A percentile compares a stretch with the other conserved stretches of the same genome.
Conservation (phyloP, 2,888 invertebrate species). For the Chrysodeixis includens region DNA sequence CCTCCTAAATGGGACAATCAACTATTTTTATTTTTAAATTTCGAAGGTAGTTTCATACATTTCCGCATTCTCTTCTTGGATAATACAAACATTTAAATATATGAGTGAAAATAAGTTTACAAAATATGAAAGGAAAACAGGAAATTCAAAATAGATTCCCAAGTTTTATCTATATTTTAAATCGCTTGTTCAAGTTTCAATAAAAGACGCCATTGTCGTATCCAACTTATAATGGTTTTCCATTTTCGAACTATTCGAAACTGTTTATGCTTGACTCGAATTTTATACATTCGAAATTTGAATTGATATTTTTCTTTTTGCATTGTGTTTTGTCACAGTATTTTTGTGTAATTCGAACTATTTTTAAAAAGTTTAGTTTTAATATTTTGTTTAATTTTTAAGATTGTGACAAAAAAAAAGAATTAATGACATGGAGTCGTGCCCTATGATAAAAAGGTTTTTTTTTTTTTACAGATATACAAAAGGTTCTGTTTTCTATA, state of each 20-base stretch:
- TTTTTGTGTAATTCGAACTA: neutral
- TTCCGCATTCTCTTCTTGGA: neutral
- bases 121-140: conserved; percentile 12
- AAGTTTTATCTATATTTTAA: conserved; percentile 34
- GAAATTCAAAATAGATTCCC: conserved; percentile 25
- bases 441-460: too few relatives aligned
- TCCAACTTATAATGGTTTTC: conserved; percentile 46
- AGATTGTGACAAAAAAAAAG: too few relatives aligned
- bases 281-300: conserved; percentile 16
- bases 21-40: too few relatives aligned
- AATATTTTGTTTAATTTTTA: too few relatives aligned
- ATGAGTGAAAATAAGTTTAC: neutral
- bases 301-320: neutral
- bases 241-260: conserved; percentile 34
- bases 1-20: too few relatives aligned
- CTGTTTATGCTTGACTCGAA: conserved; percentile 19
- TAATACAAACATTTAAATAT: neutral
- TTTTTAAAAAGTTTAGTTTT: neutral
- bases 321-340: neutral
- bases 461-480: too few relatives aligned
- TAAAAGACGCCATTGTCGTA: conserved; percentile 19
- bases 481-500: too few relatives aligned
- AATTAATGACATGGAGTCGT: too few relatives aligned
- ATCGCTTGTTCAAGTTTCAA: conserved; percentile 38
- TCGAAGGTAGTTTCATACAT: too few relatives aligned